Conservation (phyloP, 2,113 vertebrate species). For the Pelecanus crispus region DNA sequence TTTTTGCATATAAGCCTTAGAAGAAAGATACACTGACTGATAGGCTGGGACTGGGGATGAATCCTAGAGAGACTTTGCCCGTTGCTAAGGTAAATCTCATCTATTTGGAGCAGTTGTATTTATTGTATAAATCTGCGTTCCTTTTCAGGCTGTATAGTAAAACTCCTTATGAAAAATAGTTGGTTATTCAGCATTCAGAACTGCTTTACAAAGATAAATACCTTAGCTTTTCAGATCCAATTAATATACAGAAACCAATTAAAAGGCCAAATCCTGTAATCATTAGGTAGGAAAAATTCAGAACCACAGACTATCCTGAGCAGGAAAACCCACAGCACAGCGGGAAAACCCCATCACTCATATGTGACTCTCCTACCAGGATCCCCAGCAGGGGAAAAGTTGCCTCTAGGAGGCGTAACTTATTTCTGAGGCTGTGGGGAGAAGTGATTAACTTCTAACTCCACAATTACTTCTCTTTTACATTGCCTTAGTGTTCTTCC, state of each 20-base stretch:
- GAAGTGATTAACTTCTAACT: conserved; percentile 21
- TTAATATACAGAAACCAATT: conserved; percentile 62
- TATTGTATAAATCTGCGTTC: conserved; percentile 27
- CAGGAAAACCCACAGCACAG: conserved; percentile 17
- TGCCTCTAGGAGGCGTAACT: conserved; percentile 7
- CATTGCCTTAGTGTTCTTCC: neutral
- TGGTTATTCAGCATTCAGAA: conserved; percentile 14
- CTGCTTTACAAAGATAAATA: conserved; percentile 50
- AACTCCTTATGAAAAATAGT: conserved; percentile 43
- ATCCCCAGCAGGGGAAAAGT: neutral
- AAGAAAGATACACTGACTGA: conserved; percentile 49
- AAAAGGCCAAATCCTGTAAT: conserved; percentile 31
- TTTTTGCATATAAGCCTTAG: conserved; percentile 29
- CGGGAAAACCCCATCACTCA: neutral
- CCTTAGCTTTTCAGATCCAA: conserved; percentile 13
- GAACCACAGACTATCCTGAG: neutral
- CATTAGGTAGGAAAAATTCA: conserved; percentile 30
- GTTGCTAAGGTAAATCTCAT: conserved; percentile 40
- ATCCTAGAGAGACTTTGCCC: conserved; percentile 39
- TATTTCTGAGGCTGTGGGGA: neutral
- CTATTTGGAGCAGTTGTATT: conserved; percentile 7
- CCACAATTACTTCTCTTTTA: neutral
- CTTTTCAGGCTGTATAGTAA: conserved; percentile 8
- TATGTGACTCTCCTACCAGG: neutral
- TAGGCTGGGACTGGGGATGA: conserved; percentile 8